Conservation (phyloP, 2,797 vertebrate species). For the Danio choprae region DNA sequence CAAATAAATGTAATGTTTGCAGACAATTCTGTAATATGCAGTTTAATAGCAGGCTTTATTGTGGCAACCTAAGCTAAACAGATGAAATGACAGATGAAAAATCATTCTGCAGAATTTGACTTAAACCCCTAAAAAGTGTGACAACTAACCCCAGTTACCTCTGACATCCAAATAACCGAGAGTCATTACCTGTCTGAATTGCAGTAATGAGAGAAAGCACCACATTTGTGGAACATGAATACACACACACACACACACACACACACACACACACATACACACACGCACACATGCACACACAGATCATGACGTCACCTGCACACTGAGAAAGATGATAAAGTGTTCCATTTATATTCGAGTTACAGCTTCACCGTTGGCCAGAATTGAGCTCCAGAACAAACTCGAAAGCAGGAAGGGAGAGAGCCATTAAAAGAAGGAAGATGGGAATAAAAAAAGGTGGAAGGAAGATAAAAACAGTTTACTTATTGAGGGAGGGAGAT, state of each 20-base stretch:
- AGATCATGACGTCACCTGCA: slow-evolving; percentile 28
- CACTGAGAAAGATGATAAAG: slow-evolving; percentile 51
- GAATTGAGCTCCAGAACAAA: slow-evolving; percentile 34
- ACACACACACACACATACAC: neutral
- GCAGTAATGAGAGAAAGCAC: neutral
- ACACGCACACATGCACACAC: too few species aligned
- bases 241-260: slow-evolving; percentile 19
- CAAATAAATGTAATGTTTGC: neutral
- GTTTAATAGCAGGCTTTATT: neutral
- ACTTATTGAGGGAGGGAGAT: slow-evolving; percentile 30
- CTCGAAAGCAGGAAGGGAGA: slow-evolving; percentile 49
- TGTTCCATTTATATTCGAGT: slow-evolving; percentile 41
- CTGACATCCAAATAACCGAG: neutral
- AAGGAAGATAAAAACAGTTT: slow-evolving; percentile 43
- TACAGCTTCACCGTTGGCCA: slow-evolving; percentile 22
- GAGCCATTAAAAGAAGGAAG: slow-evolving; percentile 34
- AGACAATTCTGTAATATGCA: neutral
- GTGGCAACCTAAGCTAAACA: neutral
- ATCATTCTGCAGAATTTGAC: neutral
- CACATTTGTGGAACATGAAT: slow-evolving; percentile 14
- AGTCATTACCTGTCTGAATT: neutral
- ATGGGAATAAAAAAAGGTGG: slow-evolving; percentile 23
- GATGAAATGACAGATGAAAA: neutral
- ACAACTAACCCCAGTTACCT: neutral
- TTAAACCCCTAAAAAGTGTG: neutral